Conservation (phyloP, 1,140 invertebrate genomes). For the Drosophila repletoides region DNA sequence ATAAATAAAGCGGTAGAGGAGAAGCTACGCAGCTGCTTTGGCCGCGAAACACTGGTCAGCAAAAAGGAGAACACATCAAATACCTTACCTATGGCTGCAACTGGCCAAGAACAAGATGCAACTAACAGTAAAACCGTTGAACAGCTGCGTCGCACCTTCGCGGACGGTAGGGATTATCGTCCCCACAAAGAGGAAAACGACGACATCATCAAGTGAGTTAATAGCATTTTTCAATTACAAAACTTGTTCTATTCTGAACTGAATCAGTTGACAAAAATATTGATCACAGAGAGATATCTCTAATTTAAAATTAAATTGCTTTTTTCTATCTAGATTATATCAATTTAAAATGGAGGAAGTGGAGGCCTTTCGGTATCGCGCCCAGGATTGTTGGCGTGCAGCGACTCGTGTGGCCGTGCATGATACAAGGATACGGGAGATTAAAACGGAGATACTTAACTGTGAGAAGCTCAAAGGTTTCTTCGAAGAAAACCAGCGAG, state of each 20-base stretch:
- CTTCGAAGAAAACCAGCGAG: conserved; percentile 97
- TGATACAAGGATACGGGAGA: conserved; percentile 97
- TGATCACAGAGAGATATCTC: not conserved
- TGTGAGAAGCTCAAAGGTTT: conserved; percentile 97
- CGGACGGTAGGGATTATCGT: not conserved
- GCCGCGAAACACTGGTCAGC: conserved; percentile 18
- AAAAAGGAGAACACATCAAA: conserved; percentile 1
- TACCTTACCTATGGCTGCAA: not conserved
- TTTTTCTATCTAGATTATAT: conserved; percentile 87
- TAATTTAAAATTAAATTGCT: not conserved
- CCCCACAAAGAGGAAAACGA: conserved; percentile 28
- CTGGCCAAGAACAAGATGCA: conserved; percentile 85
- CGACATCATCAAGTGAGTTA: conserved; percentile 82
- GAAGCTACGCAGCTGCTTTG: conserved; percentile 86
- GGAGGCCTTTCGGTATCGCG: conserved; percentile 96
- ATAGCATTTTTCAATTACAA: too few species aligned
- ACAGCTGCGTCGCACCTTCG: conserved; percentile 86
- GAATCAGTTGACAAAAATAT: too few species aligned
- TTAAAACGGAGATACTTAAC: conserved; percentile 96
- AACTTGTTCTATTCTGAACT: too few species aligned
- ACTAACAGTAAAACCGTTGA: conserved; percentile 90
- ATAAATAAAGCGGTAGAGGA: conserved; percentile 90
- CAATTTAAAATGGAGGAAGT: conserved; percentile 97
- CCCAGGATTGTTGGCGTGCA: conserved; percentile 96
- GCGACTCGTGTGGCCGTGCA: conserved; percentile 95